Conservation (phyloP, 1,140 invertebrate species). For the Aphelenchoides besseyi region DNA sequence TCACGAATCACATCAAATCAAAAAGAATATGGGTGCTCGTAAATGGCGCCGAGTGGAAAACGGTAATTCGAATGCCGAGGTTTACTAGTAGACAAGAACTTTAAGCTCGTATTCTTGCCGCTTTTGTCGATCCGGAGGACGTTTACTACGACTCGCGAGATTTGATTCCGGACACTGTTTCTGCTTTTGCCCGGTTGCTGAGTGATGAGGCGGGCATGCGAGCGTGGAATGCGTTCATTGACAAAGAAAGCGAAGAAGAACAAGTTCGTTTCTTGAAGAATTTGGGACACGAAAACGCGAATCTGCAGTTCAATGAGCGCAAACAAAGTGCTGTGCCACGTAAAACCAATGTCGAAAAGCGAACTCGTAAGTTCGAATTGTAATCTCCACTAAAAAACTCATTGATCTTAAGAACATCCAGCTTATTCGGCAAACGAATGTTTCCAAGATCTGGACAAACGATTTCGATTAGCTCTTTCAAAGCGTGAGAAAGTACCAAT, state of each 20-base stretch:
- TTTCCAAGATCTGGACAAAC: constrained; percentile 51
- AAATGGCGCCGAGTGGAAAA: constrained; percentile 58
- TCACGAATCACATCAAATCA: constrained; percentile 46
- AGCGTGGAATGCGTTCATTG: constrained; percentile 61
- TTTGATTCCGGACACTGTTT: constrained; percentile 46
- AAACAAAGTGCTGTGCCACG: constrained; percentile 22
- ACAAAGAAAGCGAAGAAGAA: constrained; percentile 52
- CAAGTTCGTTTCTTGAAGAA: constrained; percentile 44
- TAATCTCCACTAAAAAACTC: constrained; percentile 20
- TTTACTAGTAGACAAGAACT: background rate
- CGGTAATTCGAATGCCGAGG: constrained; percentile 32
- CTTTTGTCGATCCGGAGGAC: constrained; percentile 54
- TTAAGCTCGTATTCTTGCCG: constrained; percentile 37
- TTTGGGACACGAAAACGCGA: constrained; percentile 26
- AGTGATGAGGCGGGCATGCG: constrained; percentile 54
- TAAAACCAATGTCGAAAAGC: constrained; percentile 22
- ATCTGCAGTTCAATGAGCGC: constrained; percentile 17
- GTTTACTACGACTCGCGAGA: constrained; percentile 57
- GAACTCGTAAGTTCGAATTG: constrained; percentile 16
- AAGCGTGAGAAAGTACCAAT: constrained; percentile 33
- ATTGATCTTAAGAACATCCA: constrained; percentile 44
- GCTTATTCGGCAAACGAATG: constrained; percentile 45
- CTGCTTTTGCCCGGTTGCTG: constrained; percentile 56
- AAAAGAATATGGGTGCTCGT: constrained; percentile 56
- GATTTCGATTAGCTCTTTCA: constrained; percentile 32